These are phyloP conservation scores for Tachypleus tridentatus DNA, from an alignment of 1,140 invertebrate species.

Conservation along the genomic window DNA sequence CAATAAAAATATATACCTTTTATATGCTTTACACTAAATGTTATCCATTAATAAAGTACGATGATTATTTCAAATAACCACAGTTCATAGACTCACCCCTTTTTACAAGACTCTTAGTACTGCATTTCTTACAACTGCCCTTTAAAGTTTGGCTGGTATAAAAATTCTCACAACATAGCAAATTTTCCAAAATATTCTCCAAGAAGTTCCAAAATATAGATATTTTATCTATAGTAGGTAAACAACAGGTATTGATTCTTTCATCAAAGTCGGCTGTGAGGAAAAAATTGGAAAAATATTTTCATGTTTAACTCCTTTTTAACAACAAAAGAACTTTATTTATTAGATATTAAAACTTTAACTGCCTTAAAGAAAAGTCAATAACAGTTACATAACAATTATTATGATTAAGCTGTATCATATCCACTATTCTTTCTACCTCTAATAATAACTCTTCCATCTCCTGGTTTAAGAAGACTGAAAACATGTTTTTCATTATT, in stretches of 20 bases:
- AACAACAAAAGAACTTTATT: no score
- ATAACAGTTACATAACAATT: no score
- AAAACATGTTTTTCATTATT: constrained; percentile 46
- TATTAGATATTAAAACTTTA: no score
- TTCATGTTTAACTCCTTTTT: no score
- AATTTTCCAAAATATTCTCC: constrained; percentile 45
- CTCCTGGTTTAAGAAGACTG: constrained; percentile 43
- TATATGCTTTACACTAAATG: no score
- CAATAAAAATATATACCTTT: no score
- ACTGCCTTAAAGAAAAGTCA: no score
- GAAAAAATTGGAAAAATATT: constrained; percentile 4
- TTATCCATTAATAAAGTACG: no score
- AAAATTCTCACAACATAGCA: constrained; percentile 50
- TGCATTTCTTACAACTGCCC: constrained; percentile 36
- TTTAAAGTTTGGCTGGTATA: constrained; percentile 36
- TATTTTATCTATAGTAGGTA: constrained; percentile 45
- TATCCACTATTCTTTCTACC: constrained; percentile 28
- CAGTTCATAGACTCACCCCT: no score
- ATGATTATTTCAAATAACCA: no score
- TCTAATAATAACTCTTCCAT: constrained; percentile 43
- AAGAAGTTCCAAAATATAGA: constrained; percentile 47
- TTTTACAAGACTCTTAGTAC: neutral
- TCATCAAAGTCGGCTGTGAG: constrained; percentile 40
- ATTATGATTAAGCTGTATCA: no score
- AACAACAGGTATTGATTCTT: constrained; percentile 39